Percentiles rank a stretch among this genome's conserved stretches.
Conservation (phyloP, 2,113 vertebrate genomes). For the Engystomops pustulosus region DNA sequence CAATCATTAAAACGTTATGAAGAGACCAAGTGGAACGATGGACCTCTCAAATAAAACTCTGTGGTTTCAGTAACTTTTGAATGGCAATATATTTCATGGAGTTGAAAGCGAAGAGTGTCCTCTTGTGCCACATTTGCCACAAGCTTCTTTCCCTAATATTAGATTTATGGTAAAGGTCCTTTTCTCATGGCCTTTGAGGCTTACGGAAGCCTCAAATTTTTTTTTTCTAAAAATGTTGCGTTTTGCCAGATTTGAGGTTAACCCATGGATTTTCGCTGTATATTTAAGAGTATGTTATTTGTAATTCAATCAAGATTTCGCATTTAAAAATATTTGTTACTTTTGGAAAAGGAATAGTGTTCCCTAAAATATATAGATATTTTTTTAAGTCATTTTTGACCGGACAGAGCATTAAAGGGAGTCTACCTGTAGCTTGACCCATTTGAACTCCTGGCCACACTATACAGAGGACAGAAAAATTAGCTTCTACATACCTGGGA, state of each 20-base stretch:
- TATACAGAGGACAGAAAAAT: too few relatives aligned
- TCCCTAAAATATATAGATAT: too few relatives aligned
- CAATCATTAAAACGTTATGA: slow-evolving; percentile 59
- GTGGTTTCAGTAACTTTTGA: slow-evolving; percentile 43
- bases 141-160: background rate
- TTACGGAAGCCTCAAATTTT: slow-evolving; percentile 7
- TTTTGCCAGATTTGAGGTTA: slow-evolving; percentile 39
- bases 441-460: too few relatives aligned
- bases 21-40: slow-evolving; percentile 40
- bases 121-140: slow-evolving; percentile 27
- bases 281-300: slow-evolving; percentile 1
- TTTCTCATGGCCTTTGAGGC: slow-evolving; percentile 29
- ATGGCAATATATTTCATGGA: slow-evolving; percentile 27
- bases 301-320: slow-evolving; percentile 4
- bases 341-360: background rate
- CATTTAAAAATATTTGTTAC: background rate
- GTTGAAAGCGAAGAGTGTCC: slow-evolving; percentile 26
- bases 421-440: too few relatives aligned
- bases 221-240: slow-evolving; percentile 45
- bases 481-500: too few relatives aligned
- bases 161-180: slow-evolving; percentile 2
- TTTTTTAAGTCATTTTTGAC: too few relatives aligned
- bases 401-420: too few relatives aligned
- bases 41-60: slow-evolving; percentile 24
- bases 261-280: slow-evolving; percentile 16